Evolutionary conservation across 1,140 invertebrate genomes (phyloP).

Genomic region (Sarcophaga peregrina): DNA sequence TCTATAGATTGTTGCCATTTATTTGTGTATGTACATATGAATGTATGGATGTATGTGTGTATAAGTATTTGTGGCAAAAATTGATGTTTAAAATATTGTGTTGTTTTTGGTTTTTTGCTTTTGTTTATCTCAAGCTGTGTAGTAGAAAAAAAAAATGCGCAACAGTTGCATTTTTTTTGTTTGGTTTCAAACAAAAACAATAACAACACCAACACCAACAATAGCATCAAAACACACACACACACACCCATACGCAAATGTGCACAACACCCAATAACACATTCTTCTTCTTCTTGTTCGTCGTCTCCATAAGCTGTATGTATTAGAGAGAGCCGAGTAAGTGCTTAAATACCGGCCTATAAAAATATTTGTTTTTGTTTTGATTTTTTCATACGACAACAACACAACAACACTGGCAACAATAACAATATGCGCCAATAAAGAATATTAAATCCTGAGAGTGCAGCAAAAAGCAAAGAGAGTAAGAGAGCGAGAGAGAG

Average conservation of each 20-base stretch:
- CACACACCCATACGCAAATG: too few relatives aligned
- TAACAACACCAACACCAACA: neutral
- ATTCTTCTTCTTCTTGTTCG: neutral
- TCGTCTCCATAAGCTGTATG: neutral
- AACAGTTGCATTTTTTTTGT: constrained; percentile 47
- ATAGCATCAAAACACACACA: neutral
- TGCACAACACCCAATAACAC: neutral
- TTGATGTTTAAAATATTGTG: neutral
- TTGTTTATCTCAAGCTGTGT: constrained; percentile 16
- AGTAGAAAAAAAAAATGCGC: constrained; percentile 46
- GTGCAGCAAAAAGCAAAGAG: too few relatives aligned
- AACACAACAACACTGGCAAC: neutral
- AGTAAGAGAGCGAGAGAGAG: neutral
- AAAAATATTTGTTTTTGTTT: constrained; percentile 37
- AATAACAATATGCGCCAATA: neutral
- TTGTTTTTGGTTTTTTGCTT: constrained; percentile 14
- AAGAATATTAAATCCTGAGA: neutral
- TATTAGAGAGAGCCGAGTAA: constrained; percentile 14
- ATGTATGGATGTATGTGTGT: neutral
- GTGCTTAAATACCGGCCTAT: constrained; percentile 27
- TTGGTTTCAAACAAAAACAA: neutral
- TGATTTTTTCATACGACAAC: constrained; percentile 29
- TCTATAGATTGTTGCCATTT: neutral
- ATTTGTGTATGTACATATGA: neutral
- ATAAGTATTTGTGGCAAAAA: neutral